These are phyloP conservation scores for Drosophila anomalata DNA, from an alignment of 2,888 invertebrate species.

Conservation along the genomic window DNA sequence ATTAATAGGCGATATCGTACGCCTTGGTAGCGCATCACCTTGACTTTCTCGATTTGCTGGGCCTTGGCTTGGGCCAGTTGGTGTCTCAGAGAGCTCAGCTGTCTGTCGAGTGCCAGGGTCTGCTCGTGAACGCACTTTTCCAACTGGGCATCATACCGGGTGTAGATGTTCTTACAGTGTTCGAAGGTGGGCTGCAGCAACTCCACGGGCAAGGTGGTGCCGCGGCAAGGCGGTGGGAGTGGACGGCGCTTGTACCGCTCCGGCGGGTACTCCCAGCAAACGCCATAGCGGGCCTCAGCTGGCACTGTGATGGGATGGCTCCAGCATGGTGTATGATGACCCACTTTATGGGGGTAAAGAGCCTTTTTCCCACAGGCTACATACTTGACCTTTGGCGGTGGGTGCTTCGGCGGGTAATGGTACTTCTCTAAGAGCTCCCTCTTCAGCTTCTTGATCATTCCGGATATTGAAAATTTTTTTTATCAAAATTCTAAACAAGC, in stretches of 20 bases:
- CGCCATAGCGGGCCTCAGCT: constrained; percentile 37
- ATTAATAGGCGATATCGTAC: constrained; percentile 57
- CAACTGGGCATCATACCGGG: constrained; percentile 64
- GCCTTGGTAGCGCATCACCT: constrained; percentile 60
- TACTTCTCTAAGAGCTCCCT: constrained; percentile 47
- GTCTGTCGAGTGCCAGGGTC: constrained; percentile 59
- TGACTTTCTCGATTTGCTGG: constrained; percentile 42
- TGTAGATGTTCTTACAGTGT: constrained; percentile 63
- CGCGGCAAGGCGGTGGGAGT: constrained; percentile 61
- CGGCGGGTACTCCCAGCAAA: constrained; percentile 72
- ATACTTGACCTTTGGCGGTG: constrained; percentile 25
- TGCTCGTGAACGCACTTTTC: constrained; percentile 71
- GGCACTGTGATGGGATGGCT: constrained; percentile 32
- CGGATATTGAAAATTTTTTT: constrained; percentile 5
- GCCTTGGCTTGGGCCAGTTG: constrained; percentile 40
- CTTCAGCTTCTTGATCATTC: constrained; percentile 47
- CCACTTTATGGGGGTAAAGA: constrained; percentile 13
- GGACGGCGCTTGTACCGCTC: constrained; percentile 58
- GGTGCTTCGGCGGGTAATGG: constrained; percentile 54
- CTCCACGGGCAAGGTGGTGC: constrained; percentile 42
- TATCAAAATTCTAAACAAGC: not conserved
- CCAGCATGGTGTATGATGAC: constrained; percentile 54
- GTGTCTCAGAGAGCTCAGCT: constrained; percentile 35
- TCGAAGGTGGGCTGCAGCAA: constrained; percentile 52
- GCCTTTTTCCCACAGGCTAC: constrained; percentile 43